A percentile compares a stretch with the other conserved stretches of the same genome.
These are phyloP conservation scores for Drosophila hydei DNA, from an alignment of 1,140 invertebrate species.

Conservation along the genomic window DNA sequence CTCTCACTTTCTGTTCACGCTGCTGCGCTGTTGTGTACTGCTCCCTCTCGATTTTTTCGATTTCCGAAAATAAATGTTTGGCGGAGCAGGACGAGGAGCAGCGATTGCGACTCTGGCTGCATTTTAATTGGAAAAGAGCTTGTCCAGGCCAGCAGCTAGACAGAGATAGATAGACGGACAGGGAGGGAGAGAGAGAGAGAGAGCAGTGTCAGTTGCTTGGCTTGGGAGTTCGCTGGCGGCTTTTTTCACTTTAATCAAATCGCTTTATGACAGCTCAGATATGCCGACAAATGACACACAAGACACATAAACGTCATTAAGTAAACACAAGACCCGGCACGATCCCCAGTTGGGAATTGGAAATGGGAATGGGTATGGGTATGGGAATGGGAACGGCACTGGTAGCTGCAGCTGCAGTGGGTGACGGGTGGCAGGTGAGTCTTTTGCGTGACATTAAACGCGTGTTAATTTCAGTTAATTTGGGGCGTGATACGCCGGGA, in stretches of 20 bases:
- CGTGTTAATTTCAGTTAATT: constrained; percentile 81
- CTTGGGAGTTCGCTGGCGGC: constrained; percentile 35
- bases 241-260: constrained; percentile 78
- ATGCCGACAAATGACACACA: constrained; percentile 76
- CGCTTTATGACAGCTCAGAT: constrained; percentile 75
- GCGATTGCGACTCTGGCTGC: constrained; percentile 45
- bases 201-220: constrained; percentile 46
- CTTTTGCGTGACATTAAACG: constrained; percentile 73
- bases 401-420: background rate
- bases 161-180: background rate
- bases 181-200: background rate
- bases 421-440: constrained; percentile 65
- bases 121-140: constrained; percentile 71
- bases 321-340: constrained; percentile 54
- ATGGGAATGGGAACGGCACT: background rate
- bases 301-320: constrained; percentile 79
- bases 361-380: constrained; percentile 25
- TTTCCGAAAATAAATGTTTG: constrained; percentile 79
- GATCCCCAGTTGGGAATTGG: constrained; percentile 8
- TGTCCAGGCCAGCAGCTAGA: constrained; percentile 14
- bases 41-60: constrained; percentile 51
- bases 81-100: constrained; percentile 51
- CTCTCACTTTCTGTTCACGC: constrained; percentile 56
- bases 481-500: constrained; percentile 53
- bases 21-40: constrained; percentile 4